Base-by-base conservation (phyloP, 2,888 invertebrate genomes). In the Polydesmus complanatus region DNA sequence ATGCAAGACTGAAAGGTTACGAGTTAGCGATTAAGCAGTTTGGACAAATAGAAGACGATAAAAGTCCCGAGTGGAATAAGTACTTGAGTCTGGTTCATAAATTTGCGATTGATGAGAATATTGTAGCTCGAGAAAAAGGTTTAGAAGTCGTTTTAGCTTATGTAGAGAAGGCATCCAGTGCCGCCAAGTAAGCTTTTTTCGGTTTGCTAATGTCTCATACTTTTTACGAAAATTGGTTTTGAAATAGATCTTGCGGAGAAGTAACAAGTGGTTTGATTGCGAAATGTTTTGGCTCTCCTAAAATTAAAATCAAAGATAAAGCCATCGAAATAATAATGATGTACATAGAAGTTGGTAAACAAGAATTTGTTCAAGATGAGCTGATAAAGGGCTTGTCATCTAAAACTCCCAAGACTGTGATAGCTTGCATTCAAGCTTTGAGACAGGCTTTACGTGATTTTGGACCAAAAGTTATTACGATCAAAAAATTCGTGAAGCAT, bases 341-440 rank as follows among this genome's bases (percentile, higher is more conserved):
- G 89, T 95, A 88, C 73, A 81, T 96, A 66, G 96, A 97, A 78
- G 91, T 95, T 69, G 96, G 97, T 71, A 95, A 93, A 72, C 86
- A 88, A 64, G 96, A 96, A 65, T 75, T 82, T 14, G 91, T 92
- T 0, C 78, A 85, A 68, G 96, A 96, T 66, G 95, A 94, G 73
- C 77, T 97, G 1, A 77, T 93, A 22, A 94, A 94, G 76, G 96
- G 96, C 37, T 85, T 92, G 77, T 88, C 91, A 53, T 89, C 89
- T 68, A 97, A 97, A 74, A 95, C 95, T 74, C 96, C 97, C 0
- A 97, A 95, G 77, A 89, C 93, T 63, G 88, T 93, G 0, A 78
- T 88, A 0, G 93, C 88, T 0, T 93, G 91, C 72, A 80, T 88
- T 1, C 78, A 83, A 3, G 82, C 86, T 0, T 74, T 88, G 5